phyloP scores from a whole-genome alignment of 1,140 invertebrate species.

The Dendrolimus punctatus region DNA sequence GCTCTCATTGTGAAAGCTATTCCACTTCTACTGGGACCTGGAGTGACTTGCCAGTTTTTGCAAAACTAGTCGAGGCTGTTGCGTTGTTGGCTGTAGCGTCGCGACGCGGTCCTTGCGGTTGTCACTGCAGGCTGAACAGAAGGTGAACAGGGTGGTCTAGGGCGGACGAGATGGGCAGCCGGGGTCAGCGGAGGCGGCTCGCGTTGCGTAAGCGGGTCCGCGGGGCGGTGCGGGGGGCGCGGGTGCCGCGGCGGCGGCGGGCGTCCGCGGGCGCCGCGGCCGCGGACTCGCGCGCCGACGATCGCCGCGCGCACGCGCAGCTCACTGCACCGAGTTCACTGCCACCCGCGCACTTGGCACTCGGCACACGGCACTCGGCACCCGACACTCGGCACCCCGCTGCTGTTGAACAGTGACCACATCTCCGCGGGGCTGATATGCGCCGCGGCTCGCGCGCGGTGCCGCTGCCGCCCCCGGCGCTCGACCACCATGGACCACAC shows the following conservation, averaged over 20 bases:
- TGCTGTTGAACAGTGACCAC: no score
- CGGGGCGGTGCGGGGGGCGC: constrained; percentile 11
- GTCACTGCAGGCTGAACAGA: no score
- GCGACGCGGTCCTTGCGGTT: no score
- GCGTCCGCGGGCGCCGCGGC: constrained; percentile 5
- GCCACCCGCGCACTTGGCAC: constrained; percentile 9
- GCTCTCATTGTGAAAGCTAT: no score
- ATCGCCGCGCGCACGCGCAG: constrained; percentile 34
- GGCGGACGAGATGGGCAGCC: no score
- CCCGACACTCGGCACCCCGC: constrained; percentile 1
- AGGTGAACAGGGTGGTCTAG: no score
- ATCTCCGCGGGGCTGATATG: neutral
- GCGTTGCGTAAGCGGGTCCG: constrained; percentile 14
- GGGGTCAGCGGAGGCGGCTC: constrained; percentile 10
- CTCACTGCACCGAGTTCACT: constrained; percentile 7
- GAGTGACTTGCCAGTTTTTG: no score
- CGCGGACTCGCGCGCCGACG: constrained; percentile 29
- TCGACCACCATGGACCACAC: constrained; percentile 13
- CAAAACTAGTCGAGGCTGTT: no score
- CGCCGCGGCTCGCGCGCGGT: constrained; percentile 6
- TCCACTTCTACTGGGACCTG: no score
- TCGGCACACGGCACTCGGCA: constrained; percentile 4
- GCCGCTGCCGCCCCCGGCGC: constrained; percentile 4
- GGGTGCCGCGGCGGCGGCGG: constrained; percentile 6
- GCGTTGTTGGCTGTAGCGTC: no score